These are phyloP conservation scores for Channallabes apus DNA, from an alignment of 2,797 vertebrate species.

Conservation along the genomic window DNA sequence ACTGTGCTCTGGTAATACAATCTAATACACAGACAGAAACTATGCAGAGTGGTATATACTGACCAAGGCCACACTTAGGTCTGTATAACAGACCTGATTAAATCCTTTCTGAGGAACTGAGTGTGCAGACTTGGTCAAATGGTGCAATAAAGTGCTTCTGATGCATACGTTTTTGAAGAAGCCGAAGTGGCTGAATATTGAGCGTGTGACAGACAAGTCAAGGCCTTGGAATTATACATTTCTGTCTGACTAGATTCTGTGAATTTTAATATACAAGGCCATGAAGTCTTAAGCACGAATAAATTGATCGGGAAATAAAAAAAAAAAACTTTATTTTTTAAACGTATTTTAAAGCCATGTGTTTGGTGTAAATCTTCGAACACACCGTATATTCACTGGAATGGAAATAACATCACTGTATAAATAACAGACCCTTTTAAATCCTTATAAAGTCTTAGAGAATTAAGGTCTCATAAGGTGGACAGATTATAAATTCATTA, in stretches of 20 bases:
- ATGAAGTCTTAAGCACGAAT: background rate
- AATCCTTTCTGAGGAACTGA: background rate
- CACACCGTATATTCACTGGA: background rate
- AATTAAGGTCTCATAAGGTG: background rate
- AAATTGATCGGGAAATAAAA: background rate
- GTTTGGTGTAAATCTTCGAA: background rate
- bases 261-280: background rate
- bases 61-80: background rate
- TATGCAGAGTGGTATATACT: background rate
- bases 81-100: background rate
- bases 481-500: background rate
- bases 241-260: background rate
- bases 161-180: background rate
- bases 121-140: background rate
- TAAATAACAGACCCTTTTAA: background rate
- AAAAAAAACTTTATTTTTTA: no score
- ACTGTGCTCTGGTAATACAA: slow-evolving; percentile 40
- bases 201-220: background rate
- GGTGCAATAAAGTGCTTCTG: background rate
- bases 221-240: background rate
- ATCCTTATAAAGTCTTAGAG: background rate
- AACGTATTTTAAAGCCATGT: background rate
- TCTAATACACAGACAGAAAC: slow-evolving; percentile 21
- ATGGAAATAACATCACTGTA: background rate
- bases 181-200: background rate